phyloP scores from a whole-genome alignment of 2,888 invertebrate genomes.

The Stenodera caucasica region DNA sequence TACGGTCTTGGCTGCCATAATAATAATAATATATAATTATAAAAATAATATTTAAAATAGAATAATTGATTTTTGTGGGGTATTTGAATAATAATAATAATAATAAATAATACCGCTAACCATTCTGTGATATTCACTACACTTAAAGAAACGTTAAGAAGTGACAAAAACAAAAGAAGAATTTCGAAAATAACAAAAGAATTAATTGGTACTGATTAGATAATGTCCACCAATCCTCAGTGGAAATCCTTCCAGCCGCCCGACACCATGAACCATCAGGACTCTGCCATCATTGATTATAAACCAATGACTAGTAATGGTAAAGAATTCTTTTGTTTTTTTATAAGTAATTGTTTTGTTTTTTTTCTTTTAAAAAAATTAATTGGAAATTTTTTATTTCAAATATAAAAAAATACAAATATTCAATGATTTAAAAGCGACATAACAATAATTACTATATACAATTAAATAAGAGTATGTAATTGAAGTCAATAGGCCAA shows the following conservation, averaged over 20 bases:
- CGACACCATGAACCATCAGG: slow-evolving; percentile 74
- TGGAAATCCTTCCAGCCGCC: slow-evolving; percentile 91
- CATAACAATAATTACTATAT: too few relatives aligned
- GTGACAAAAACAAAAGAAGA: slow-evolving; percentile 41
- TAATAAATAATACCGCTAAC: slow-evolving; percentile 57
- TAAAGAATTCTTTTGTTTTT: too few relatives aligned
- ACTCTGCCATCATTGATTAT: slow-evolving; percentile 79
- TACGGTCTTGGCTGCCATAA: slow-evolving; percentile 50
- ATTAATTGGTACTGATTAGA: slow-evolving; percentile 49
- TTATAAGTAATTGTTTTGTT: too few relatives aligned
- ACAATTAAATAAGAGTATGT: too few relatives aligned
- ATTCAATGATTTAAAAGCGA: background rate
- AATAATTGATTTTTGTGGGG: slow-evolving; percentile 44
- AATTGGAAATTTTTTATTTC: background rate
- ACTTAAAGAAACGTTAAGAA: slow-evolving; percentile 57
- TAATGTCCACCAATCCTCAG: slow-evolving; percentile 84
- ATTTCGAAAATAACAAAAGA: slow-evolving; percentile 34
- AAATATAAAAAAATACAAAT: too few relatives aligned
- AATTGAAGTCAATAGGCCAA: slow-evolving; percentile 5
- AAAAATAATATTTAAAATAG: background rate
- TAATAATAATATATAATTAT: background rate
- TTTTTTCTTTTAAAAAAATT: background rate
- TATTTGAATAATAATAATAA: too few relatives aligned
- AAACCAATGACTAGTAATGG: slow-evolving; percentile 68
- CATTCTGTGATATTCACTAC: slow-evolving; percentile 66